Evolutionary conservation across 2,888 invertebrate genomes (phyloP), one percentile per base, ranked within the genome.

Genomic region (Bibio marci): DNA sequence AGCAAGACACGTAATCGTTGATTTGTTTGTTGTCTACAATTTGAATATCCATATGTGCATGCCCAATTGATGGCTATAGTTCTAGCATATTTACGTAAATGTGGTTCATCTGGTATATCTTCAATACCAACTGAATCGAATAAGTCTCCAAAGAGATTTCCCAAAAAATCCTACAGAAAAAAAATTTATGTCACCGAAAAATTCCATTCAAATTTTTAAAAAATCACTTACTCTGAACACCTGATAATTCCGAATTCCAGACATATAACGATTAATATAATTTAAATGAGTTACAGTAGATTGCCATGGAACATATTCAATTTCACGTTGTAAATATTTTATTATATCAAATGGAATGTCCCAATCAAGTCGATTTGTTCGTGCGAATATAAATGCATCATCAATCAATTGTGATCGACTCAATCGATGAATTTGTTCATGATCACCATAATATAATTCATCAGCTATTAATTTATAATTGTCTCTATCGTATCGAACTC

Each of bases 391-490:
- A 55, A 80, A 69, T 1, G 82, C 73, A 54, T 95, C 94, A 47
- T 88, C 81, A 12, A 95, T 64, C 33, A 94, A 63, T 54, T 92
- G 87, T 0, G 86, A 88, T 31, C 90, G 66, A 53, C 88, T 88
- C 37, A 78, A 74, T 1, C 76, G 67, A 46, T 80, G 72, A 41
- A 90, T 80, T 41, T 69, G 70, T 2, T 4, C 4, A 2, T 13
- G 3, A 22, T 35, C 30, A 15, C 14, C 34, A 6, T n/a, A n/a
- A 3, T 18, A 22, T 11, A 38, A 12, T 27, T 33, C 71, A n/a
- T 69, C 59, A 14, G 67, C 72, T 3, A 87, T 65, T 0, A 70
- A 63, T 1, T 62, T 52, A 80, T 80, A 85, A 52, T 80, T 80
- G 1, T 54, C 52, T 0, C 50, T 46, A 34, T 83, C 80, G 47